phyloP scores from a whole-genome alignment of 2,888 invertebrate species.

The Cetonia aurata region DNA sequence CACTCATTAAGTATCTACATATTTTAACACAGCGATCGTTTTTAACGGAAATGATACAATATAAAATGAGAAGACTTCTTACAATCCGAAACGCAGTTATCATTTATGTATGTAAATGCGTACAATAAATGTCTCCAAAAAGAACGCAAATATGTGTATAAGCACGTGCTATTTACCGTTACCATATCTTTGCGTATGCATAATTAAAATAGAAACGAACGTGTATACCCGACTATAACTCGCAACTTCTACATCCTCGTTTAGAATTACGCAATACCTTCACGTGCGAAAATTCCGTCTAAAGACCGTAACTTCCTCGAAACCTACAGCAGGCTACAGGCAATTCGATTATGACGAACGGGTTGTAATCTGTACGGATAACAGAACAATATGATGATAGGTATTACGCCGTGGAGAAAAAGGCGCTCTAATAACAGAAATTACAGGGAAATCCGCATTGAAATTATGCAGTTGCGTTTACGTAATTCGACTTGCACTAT shows the following conservation, averaged over 20 bases:
- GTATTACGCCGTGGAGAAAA: background rate
- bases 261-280: constrained; percentile 17
- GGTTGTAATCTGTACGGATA: background rate
- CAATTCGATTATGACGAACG: background rate
- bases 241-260: background rate
- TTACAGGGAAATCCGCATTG: background rate
- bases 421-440: background rate
- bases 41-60: too few relatives aligned
- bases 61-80: too few relatives aligned
- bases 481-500: constrained; percentile 15
- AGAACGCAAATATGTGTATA: too few relatives aligned
- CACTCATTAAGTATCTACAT: too few relatives aligned
- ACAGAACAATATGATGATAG: constrained; percentile 19
- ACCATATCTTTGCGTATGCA: background rate
- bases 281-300: constrained; percentile 13
- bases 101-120: too few relatives aligned
- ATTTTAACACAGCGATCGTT: too few relatives aligned
- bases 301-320: constrained; percentile 17
- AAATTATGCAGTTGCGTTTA: constrained; percentile 7
- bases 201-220: constrained; percentile 5
- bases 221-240: too few relatives aligned
- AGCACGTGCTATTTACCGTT: too few relatives aligned
- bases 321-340: background rate
- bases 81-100: too few relatives aligned
- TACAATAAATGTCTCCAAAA: too few relatives aligned